phyloP scores from a whole-genome alignment of 2,113 vertebrate species.

The Pachypanchax playfairii region DNA sequence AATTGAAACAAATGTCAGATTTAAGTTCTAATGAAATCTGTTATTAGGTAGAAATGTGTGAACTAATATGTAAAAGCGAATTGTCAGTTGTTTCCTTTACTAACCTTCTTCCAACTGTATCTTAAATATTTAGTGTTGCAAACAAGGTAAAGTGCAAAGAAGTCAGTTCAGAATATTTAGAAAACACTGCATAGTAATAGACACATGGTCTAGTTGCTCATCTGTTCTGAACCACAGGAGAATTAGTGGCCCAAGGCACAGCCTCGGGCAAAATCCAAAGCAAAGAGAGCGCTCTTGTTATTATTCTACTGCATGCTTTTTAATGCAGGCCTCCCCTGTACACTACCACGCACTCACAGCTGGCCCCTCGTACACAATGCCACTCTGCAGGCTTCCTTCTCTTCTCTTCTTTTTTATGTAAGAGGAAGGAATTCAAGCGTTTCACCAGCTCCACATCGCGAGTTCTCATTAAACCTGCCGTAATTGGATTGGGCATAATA shows the following conservation, averaged over 20 bases:
- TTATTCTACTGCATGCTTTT: constrained; percentile 55
- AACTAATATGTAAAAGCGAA: not conserved
- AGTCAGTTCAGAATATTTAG: constrained; percentile 51
- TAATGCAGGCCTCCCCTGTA: constrained; percentile 41
- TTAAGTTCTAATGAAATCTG: not conserved
- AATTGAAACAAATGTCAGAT: not conserved
- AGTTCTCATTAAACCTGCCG: constrained; percentile 75
- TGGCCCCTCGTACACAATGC: constrained; percentile 48
- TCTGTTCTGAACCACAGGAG: constrained; percentile 71
- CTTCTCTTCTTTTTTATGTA: constrained; percentile 20
- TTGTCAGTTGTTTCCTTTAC: constrained; percentile 14
- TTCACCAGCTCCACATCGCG: constrained; percentile 64
- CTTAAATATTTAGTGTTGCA: constrained; percentile 54
- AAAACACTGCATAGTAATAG: constrained; percentile 50
- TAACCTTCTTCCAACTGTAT: constrained; percentile 7
- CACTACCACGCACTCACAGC: constrained; percentile 46
- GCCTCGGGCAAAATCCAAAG: constrained; percentile 66
- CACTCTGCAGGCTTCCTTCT: constrained; percentile 2
- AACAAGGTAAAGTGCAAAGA: constrained; percentile 51
- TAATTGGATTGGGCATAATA: constrained; percentile 78
- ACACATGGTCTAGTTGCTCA: constrained; percentile 62
- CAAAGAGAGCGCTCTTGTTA: constrained; percentile 60
- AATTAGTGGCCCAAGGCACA: constrained; percentile 57
- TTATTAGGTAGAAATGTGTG: not conserved
- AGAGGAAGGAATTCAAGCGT: constrained; percentile 59